Evolutionary conservation across 2,888 invertebrate genomes (phyloP), one percentile per base, ranked within the genome.

Genomic region (Caenorhabditis panamensis): DNA sequence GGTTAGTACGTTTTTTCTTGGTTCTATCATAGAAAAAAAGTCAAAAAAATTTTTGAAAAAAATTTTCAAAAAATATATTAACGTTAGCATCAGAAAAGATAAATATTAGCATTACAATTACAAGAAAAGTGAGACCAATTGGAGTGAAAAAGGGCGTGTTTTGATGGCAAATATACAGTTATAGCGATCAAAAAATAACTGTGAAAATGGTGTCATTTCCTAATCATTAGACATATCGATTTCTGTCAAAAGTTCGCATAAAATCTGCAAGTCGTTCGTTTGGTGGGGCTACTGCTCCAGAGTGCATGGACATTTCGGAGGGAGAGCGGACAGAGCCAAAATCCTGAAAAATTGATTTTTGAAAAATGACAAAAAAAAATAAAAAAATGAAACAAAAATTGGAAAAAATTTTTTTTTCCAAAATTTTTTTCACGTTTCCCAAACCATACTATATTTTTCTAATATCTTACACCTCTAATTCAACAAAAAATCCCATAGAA

Each of bases 211-310:
- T 22, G 4, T 47, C 44, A 37, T 26, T 61, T n/a, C 47, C 47
- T 61, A 61, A 24, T 41, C 26, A 24, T 44, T 71, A 80, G 28
- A 83, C 83, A 67, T 83, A 83, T 59, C 80, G 79, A 67, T 59
- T 72, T 49, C 83, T 61, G 53, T 83, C 83, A 51, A 83, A 83
- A 20, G 47, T 67, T 37, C 66, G 49, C 80, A 81, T 83, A 63
- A 83, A 83, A 20, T 83, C 76, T 22, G 67, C 63, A 6, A 79
- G 20, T 41, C 63, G 31, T 4, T 47, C 49, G 37, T 79, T 72
- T 9, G 79, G 69, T 6, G 44, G 9, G 1, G 28, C 16, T n/a
- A 36, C 26, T 0, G 18, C 36, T n/a, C 47, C 61, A n/a, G 69
- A 69, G 51, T 69, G 59, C 58, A 69, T 59, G 13, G 69, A 31